Evolutionary conservation across 2,113 vertebrate genomes (phyloP).

Genomic region (Chlamydotis undulata): DNA sequence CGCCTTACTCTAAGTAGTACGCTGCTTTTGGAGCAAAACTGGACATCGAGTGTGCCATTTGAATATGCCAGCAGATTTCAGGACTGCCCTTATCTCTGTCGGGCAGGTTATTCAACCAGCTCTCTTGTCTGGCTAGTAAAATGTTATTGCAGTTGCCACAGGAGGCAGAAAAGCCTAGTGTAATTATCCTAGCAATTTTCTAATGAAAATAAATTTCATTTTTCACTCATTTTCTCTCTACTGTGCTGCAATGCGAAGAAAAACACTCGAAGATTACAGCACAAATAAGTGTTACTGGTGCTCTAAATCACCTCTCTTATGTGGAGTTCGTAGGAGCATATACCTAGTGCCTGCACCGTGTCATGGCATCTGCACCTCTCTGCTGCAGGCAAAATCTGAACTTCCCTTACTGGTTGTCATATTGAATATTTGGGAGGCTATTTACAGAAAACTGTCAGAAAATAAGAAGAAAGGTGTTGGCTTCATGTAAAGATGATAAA

Average conservation of each 20-base stretch:
- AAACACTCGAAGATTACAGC: background rate
- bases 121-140: background rate
- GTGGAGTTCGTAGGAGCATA: background rate
- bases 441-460: background rate
- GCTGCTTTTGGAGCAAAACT: background rate
- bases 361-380: background rate
- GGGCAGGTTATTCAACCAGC: background rate
- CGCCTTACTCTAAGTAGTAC: background rate
- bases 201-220: background rate
- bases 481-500: background rate
- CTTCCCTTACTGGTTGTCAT: rapidly evolving
- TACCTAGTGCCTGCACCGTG: background rate
- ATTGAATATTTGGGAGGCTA: background rate
- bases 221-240: background rate
- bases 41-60: background rate
- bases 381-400: background rate
- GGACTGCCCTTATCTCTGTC: background rate
- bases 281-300: background rate
- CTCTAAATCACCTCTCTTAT: background rate
- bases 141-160: background rate
- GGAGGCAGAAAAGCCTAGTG: background rate
- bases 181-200: background rate
- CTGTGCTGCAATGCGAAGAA: background rate
- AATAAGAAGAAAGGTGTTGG: background rate
- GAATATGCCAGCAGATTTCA: background rate